phyloP scores from a whole-genome alignment of 2,888 invertebrate species.

The Aricia artaxerxes region DNA sequence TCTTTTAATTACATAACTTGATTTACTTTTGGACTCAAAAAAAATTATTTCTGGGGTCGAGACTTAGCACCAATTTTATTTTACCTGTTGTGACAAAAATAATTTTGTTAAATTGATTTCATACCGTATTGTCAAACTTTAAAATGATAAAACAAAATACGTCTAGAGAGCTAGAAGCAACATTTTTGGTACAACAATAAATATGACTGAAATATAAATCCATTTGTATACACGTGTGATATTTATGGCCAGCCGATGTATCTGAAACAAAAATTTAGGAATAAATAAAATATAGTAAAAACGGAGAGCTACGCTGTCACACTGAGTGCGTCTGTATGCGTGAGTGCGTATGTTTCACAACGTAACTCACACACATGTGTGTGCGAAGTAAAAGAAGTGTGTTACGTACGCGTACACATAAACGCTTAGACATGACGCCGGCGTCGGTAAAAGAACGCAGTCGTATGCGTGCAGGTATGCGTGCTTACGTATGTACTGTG shows the following conservation, averaged over 20 bases:
- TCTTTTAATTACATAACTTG: not conserved
- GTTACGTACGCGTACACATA: too few species aligned
- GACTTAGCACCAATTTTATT: constrained; percentile 42
- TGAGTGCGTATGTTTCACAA: too few species aligned
- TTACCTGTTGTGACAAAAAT: constrained; percentile 40
- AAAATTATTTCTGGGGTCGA: not conserved
- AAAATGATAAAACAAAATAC: constrained; percentile 49
- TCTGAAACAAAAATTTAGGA: constrained; percentile 48
- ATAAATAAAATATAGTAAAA: not conserved
- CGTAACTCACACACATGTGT: too few species aligned
- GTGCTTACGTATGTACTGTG: too few species aligned
- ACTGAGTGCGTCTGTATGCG: too few species aligned
- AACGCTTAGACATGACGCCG: too few species aligned
- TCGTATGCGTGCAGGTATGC: too few species aligned
- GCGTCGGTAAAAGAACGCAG: too few species aligned
- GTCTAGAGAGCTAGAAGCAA: constrained; percentile 67
- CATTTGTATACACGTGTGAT: constrained; percentile 48
- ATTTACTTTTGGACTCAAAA: not conserved
- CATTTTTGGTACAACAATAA: constrained; percentile 55
- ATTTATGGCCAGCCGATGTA: constrained; percentile 47
- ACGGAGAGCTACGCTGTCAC: too few species aligned
- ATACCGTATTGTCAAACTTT: constrained; percentile 47
- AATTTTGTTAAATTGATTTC: constrained; percentile 54
- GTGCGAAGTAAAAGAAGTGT: too few species aligned
- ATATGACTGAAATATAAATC: constrained; percentile 50